A percentile compares a stretch with the other conserved stretches of the same genome.
phyloP scores from a whole-genome alignment of 2,797 vertebrate species.

The Hoplostethus atlanticus region DNA sequence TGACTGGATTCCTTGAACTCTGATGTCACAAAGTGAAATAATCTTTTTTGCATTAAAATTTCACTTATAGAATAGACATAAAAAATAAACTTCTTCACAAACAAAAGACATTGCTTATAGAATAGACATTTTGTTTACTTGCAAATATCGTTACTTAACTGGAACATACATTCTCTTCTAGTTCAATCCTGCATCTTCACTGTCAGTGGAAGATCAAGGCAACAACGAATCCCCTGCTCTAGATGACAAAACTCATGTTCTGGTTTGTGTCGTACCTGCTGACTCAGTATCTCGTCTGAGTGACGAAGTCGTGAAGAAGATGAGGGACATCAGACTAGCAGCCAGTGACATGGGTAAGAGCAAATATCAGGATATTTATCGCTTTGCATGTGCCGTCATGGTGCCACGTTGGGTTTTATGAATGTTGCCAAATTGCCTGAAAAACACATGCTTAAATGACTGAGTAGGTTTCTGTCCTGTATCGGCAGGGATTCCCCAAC shows the following conservation, averaged over 20 bases:
- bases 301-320: slow-evolving; percentile 7
- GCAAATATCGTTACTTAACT: neutral
- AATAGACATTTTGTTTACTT: neutral
- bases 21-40: too few species aligned
- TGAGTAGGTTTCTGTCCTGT: neutral
- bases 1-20: neutral
- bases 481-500: slow-evolving; percentile 41
- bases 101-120: too few species aligned
- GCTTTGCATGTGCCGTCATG: neutral
- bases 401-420: too few species aligned
- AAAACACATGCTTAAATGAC: neutral
- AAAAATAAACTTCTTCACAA: too few species aligned
- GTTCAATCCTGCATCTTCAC: neutral
- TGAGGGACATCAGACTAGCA: slow-evolving; percentile 41
- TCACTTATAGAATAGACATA: too few species aligned
- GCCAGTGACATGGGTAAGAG: slow-evolving; percentile 54
- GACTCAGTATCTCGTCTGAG: accelerated
- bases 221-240: slow-evolving; percentile 12
- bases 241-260: slow-evolving; percentile 37
- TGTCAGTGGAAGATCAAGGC: neutral
- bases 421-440: neutral
- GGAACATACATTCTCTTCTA: neutral
- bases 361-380: neutral
- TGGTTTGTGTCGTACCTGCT: slow-evolving; percentile 42
- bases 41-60: too few species aligned